phyloP scores from a whole-genome alignment of 2,888 invertebrate genomes.

The Saturnia pavonia region DNA sequence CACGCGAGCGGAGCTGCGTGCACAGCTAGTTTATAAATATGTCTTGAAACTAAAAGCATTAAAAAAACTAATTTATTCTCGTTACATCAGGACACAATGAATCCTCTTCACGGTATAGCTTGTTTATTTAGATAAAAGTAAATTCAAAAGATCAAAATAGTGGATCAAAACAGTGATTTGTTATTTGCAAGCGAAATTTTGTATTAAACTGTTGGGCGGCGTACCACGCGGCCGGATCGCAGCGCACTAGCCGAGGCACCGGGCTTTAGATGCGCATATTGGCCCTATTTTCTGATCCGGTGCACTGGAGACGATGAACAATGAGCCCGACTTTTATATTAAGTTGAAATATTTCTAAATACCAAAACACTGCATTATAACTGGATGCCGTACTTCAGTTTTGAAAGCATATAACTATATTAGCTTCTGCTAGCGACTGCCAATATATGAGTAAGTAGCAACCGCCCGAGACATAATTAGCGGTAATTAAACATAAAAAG shows the following conservation, averaged over 20 bases:
- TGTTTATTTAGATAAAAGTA: neutral
- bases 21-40: too few species aligned
- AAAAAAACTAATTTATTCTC: neutral
- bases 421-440: too few species aligned
- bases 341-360: neutral
- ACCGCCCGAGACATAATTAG: too few species aligned
- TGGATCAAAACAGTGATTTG: neutral
- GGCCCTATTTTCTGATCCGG: slow-evolving; percentile 58
- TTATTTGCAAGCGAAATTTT: neutral
- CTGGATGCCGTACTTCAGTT: neutral
- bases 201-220: neutral
- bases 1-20: too few species aligned
- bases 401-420: neutral
- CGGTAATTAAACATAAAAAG: too few species aligned
- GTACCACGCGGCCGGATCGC: slow-evolving; percentile 6
- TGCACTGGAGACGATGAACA: slow-evolving; percentile 43
- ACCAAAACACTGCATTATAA: neutral
- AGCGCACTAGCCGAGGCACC: slow-evolving; percentile 17
- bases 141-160: neutral
- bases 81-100: neutral
- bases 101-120: too few species aligned
- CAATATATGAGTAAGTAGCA: too few species aligned
- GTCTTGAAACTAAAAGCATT: too few species aligned
- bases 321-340: slow-evolving; percentile 27
- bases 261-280: slow-evolving; percentile 41